Evolutionary conservation across 2,113 vertebrate genomes (phyloP), one percentile per base, ranked within the genome.

Genomic region (Hyla sarda): DNA sequence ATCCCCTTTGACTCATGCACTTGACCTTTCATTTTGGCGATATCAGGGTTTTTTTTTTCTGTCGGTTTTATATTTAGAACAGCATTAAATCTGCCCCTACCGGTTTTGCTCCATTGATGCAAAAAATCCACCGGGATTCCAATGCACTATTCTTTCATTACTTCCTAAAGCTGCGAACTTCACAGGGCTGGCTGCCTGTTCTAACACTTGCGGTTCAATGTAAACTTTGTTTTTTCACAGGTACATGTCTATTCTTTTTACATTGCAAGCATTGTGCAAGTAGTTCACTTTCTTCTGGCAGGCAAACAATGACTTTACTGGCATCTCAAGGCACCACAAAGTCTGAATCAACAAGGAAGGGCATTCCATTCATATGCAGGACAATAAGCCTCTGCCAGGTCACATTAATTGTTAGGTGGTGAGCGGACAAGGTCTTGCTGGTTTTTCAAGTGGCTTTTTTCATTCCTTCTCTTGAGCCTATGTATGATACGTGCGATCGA

Each of bases 321-420:
- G 75, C 58, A 80, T 79, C 60, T 52, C n/a, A 11, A 80, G 76
- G 84, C 84, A 86, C 84, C 76, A 47, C 76, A 60, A 72, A 73
- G 76, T 86, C 84, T 86, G 84, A 80, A 73, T 86, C 62, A 81
- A 85, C 62, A 79, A 32, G 60, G 47, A 79, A 58, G 84, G 84
- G 62, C 83, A 69, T 85, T 84, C 54, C 83, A 62, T 62, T 79
- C 48, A 85, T 65, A 69, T 58, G 47, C 45, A 79, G 84, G 48
- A 48, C 54, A 85, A 79, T 28, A 8, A 32, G 19, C n/a, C 62
- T 62, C 5, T 67, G 58, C 84, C 75, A 30, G 75, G 21, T 69
- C 62, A 67, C 30, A 58, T 54, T 65, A 50, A 54, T 78, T 78
- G 28, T 85, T 79, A 56, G 76, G 45, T 77, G 65, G 12, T 41